These are phyloP conservation scores for Saccopteryx leptura DNA, from an alignment of 2,113 vertebrate genomes.

Conservation along the genomic window DNA sequence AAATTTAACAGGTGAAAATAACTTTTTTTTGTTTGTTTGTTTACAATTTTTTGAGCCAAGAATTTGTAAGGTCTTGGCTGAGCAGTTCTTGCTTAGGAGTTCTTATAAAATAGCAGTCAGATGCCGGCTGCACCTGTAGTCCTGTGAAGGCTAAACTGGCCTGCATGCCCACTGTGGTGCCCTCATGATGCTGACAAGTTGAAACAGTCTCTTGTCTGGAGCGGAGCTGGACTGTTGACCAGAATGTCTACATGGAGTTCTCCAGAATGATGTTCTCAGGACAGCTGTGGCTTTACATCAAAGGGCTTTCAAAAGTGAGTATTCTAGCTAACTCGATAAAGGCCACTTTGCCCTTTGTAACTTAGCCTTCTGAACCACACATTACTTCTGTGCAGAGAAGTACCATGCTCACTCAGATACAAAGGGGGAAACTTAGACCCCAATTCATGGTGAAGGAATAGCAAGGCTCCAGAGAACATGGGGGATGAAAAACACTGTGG, in stretches of 20 bases:
- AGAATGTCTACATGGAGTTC: not conserved
- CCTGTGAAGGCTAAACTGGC: not conserved
- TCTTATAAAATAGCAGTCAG: not conserved
- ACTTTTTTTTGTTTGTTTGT: constrained; percentile 8
- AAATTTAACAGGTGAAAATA: not conserved
- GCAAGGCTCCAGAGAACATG: not conserved
- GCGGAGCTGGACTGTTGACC: not conserved
- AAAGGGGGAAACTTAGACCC: not conserved
- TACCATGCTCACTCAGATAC: not conserved
- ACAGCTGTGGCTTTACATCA: not conserved
- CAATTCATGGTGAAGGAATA: not conserved
- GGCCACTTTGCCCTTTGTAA: not conserved
- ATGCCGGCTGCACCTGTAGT: not conserved
- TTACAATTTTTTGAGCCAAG: not conserved
- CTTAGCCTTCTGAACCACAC: not conserved
- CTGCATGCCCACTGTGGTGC: not conserved
- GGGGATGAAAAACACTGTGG: not conserved
- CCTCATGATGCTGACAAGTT: not conserved
- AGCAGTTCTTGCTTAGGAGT: not conserved
- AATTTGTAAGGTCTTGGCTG: not conserved
- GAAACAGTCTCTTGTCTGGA: not conserved
- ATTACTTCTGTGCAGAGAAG: not conserved
- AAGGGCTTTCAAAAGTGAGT: not conserved
- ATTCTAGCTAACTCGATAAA: not conserved
- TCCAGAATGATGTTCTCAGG: too few relatives aligned